phyloP scores from a whole-genome alignment of 53 echinoderm and acorn worm genomes.

The Mesocentrotus franciscanus region DNA sequence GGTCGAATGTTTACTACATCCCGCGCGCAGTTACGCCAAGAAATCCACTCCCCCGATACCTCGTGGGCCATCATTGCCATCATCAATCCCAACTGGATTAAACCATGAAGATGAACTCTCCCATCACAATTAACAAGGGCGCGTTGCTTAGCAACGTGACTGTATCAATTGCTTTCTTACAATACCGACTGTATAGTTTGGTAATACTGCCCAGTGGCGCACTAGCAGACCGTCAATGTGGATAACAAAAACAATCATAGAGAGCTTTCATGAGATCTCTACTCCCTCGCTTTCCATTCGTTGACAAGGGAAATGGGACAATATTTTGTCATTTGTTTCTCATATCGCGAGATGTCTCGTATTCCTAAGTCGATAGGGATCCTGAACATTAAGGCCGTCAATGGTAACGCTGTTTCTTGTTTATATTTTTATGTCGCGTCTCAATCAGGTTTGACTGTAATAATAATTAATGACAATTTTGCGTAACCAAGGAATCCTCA shows the following conservation, averaged over 20 bases:
- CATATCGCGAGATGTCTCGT: not conserved
- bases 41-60: too few species aligned
- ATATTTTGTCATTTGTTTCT: not conserved
- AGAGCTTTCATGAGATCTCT: not conserved
- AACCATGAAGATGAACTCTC: not conserved
- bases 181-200: not conserved
- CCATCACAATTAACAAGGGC: not conserved
- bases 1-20: too few species aligned
- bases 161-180: not conserved
- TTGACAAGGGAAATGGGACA: not conserved
- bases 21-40: not conserved
- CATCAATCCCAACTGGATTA: not conserved
- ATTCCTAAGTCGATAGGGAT: not conserved
- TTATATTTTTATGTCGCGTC: too few species aligned
- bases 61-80: too few species aligned
- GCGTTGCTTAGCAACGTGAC: not conserved
- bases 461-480: too few species aligned
- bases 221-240: not conserved
- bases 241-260: not conserved
- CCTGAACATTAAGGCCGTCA: not conserved
- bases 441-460: too few species aligned
- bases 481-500: too few species aligned
- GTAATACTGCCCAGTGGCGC: not conserved
- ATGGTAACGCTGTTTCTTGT: too few species aligned
- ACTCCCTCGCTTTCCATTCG: not conserved